phyloP scores from a whole-genome alignment of 2,888 invertebrate genomes.

The Bugulina stolonifera region DNA sequence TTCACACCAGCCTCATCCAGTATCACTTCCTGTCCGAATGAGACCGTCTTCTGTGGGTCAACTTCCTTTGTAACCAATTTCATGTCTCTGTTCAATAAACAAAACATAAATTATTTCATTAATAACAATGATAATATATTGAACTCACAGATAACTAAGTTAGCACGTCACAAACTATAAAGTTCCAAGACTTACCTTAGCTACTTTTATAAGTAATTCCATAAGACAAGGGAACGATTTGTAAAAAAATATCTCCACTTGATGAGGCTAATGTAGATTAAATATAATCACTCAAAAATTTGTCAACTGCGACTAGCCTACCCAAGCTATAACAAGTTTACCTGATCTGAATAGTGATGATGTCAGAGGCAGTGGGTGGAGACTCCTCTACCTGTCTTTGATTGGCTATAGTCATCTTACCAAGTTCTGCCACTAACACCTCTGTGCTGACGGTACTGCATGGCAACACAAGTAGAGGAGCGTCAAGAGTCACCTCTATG shows the following conservation, averaged over 20 bases:
- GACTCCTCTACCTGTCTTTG: not conserved
- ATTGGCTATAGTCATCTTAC: constrained; percentile 65
- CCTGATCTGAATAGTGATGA: constrained; percentile 1
- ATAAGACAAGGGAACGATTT: too few species aligned
- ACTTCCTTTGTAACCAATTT: constrained; percentile 21
- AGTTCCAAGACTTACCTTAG: too few species aligned
- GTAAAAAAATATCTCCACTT: too few species aligned
- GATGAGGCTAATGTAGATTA: too few species aligned
- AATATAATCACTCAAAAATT: too few species aligned
- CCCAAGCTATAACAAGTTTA: too few species aligned
- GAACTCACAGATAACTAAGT: too few species aligned
- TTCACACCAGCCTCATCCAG: constrained; percentile 12
- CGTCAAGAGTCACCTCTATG: constrained; percentile 74
- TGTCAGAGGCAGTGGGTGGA: not conserved
- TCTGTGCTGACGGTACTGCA: constrained; percentile 69
- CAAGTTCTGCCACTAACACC: constrained; percentile 85
- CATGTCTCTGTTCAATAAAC: constrained; percentile 9
- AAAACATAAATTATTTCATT: too few species aligned
- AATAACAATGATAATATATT: too few species aligned
- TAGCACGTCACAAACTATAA: too few species aligned
- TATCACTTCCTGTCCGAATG: constrained; percentile 14
- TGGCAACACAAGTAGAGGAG: constrained; percentile 84
- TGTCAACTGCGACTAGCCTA: too few species aligned
- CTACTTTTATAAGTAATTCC: too few species aligned
- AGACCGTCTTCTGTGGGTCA: not conserved